Conservation (phyloP, 2,113 vertebrate genomes). For the Lasiurus borealis region DNA sequence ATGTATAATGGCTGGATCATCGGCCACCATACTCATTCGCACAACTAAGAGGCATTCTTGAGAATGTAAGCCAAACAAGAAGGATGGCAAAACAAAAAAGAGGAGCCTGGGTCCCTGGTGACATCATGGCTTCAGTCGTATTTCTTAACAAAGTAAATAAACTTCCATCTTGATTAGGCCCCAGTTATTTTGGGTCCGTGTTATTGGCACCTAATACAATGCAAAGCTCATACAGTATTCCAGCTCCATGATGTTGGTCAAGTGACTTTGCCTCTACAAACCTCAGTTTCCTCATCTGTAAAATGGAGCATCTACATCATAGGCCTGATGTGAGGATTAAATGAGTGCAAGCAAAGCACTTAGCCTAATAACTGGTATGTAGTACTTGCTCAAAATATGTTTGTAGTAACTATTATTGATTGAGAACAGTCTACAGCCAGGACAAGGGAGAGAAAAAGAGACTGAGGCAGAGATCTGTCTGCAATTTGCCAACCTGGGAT, state of each 20-base stretch:
- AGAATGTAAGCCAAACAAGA: not conserved
- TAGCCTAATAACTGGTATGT: not conserved
- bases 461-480: not conserved
- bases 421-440: not conserved
- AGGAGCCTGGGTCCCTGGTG: not conserved
- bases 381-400: not conserved
- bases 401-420: not conserved
- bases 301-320: not conserved
- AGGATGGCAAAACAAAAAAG: not conserved
- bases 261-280: not conserved
- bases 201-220: not conserved
- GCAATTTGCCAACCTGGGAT: not conserved
- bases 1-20: not conserved
- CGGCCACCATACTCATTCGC: not conserved
- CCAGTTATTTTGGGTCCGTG: not conserved
- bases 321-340: not conserved
- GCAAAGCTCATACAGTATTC: not conserved
- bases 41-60: not conserved
- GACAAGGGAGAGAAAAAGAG: not conserved
- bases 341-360: not conserved
- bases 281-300: slow-evolving; percentile 14
- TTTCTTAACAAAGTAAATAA: not conserved
- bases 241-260: not conserved
- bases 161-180: not conserved
- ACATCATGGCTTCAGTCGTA: not conserved